Base-by-base conservation (phyloP, 2,113 vertebrate genomes). In the Epinephelus moara region DNA sequence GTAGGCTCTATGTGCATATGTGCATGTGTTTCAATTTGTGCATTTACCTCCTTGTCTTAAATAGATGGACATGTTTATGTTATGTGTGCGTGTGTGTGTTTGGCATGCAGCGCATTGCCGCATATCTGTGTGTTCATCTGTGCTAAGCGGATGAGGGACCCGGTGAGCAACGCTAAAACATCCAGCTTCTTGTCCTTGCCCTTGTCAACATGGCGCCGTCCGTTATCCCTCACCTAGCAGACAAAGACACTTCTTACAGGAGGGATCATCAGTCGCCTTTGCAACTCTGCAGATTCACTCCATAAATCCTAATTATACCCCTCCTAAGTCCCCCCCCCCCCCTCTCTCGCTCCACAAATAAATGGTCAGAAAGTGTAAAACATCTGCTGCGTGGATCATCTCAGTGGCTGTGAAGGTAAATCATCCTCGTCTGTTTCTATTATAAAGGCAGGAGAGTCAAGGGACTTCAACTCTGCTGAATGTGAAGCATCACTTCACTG, bases 311-410 rank as follows among this genome's bases (percentile, higher is more conserved):
- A 98, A 98, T 98, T 98, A 98, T 96, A 95, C 96, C 95, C 95
- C 95, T 93, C 95, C 84, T 73, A 70, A 70, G 42, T 40, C 56
- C 61, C 85, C 83, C 42, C 10, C 42, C 42, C 61, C 52, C 85
- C 27, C 52, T 83, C 27, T 71, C 75, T 82, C 63, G 80, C 92
- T 90, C 87, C 95, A 96, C 97, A 98, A 97, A 97, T 97, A 97
- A 98, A 97, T 97, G 97, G 97, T 98, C 97, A 99, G 97, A 98
- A 98, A 97, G 97, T 97, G 97, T 96, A 98, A 97, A 98, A 98
- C 97, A 99, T 98, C 97, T 98, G 97, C 97, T 97, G 96, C 94
- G 95, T 94, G 96, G 96, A 97, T 97, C 96, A 97, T 97, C 97
- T 97, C 97, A 95, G 96, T 96, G 96, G 95, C 96, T 96, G 81